Evolutionary conservation across 2,888 invertebrate genomes (phyloP).

Genomic region (Pseudococcus jackbeardsleyi): DNA sequence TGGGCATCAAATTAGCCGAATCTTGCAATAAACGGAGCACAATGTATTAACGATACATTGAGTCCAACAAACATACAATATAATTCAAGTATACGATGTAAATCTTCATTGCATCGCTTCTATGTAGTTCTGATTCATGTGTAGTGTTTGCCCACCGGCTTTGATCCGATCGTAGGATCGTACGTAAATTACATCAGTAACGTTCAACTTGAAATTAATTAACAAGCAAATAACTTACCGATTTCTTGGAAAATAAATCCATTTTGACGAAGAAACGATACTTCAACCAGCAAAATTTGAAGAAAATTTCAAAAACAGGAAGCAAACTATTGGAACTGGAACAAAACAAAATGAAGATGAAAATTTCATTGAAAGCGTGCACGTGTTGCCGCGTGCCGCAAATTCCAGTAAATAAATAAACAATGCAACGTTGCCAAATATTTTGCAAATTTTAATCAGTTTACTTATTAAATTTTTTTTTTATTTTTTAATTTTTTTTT

Average conservation of each 20-base stretch:
- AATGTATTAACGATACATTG: not conserved
- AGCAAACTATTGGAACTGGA: no score
- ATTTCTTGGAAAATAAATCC: not conserved
- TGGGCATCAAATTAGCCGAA: constrained; percentile 22
- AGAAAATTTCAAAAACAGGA: not conserved
- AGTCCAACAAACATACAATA: not conserved
- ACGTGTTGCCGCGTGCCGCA: not conserved
- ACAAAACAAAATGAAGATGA: no score
- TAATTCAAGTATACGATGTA: not conserved
- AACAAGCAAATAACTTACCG: not conserved
- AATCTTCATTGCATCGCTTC: not conserved
- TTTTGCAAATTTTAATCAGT: not conserved
- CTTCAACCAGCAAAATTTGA: no score
- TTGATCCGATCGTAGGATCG: not conserved
- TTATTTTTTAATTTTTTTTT: no score
- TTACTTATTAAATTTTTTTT: no score
- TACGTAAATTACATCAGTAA: not conserved
- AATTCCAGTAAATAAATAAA: not conserved
- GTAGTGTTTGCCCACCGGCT: not conserved
- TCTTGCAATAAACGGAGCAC: not conserved
- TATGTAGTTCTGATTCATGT: not conserved
- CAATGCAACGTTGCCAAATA: constrained; percentile 1
- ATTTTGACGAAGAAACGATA: not conserved
- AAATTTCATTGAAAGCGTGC: no score
- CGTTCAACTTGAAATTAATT: not conserved